Evolutionary conservation across 2,888 invertebrate species (phyloP).

Genomic region (Empis stercorea): DNA sequence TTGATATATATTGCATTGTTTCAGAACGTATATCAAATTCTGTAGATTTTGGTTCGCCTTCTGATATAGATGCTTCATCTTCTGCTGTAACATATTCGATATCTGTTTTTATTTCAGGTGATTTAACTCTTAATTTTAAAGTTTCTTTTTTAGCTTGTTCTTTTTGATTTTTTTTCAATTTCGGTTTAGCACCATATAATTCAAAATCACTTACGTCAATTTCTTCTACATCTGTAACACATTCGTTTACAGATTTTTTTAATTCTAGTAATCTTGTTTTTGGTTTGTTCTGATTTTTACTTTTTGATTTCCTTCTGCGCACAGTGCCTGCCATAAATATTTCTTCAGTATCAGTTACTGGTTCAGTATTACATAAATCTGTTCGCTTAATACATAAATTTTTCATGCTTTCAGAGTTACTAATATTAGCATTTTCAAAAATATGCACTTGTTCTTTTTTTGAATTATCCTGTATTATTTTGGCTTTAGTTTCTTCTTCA

Average conservation of each 20-base stretch:
- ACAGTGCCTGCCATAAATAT: slow-evolving; percentile 28
- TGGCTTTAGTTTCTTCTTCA: slow-evolving; percentile 30
- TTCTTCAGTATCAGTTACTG: slow-evolving; percentile 40
- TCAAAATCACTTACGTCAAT: slow-evolving; percentile 32
- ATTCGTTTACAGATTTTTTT: slow-evolving; percentile 8
- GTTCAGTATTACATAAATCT: slow-evolving; percentile 28
- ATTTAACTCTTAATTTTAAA: slow-evolving; percentile 10
- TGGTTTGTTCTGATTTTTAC: slow-evolving; percentile 7
- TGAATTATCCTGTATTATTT: slow-evolving; percentile 15
- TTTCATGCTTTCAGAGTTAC: slow-evolving; percentile 20
- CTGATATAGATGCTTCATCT: slow-evolving; percentile 5
- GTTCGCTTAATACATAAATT: slow-evolving; percentile 16
- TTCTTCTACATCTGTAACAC: slow-evolving; percentile 35
- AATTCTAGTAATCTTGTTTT: slow-evolving; percentile 8
- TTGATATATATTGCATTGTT: slow-evolving; percentile 14
- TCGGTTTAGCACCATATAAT: slow-evolving; percentile 11
- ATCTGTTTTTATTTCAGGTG: slow-evolving; percentile 28
- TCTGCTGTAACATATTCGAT: slow-evolving; percentile 34
- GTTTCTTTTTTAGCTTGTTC: slow-evolving; percentile 8
- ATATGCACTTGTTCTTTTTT: slow-evolving; percentile 14
- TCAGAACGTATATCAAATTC: slow-evolving; percentile 8
- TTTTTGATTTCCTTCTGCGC: slow-evolving; percentile 28
- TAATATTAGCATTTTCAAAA: slow-evolving; percentile 21
- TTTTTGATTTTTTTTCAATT: slow-evolving; percentile 12
- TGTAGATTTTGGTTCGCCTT: slow-evolving; percentile 8